These are phyloP conservation scores for Gryllus bimaculatus DNA, from an alignment of 1,140 invertebrate genomes.

Conservation along the genomic window DNA sequence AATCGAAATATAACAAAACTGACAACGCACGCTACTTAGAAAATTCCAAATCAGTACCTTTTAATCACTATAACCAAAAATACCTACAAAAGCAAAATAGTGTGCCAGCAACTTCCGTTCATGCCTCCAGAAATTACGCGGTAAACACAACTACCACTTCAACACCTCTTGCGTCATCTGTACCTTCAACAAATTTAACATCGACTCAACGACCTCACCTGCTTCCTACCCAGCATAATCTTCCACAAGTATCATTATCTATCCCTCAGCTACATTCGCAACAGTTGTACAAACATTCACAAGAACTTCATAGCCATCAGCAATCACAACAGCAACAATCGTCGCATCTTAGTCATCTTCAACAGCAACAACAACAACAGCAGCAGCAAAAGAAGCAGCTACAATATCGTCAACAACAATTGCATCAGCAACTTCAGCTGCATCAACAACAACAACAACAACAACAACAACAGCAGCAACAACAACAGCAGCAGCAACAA, in stretches of 20 bases:
- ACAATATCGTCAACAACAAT: constrained; percentile 21
- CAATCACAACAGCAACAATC: not conserved
- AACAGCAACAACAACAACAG: not conserved
- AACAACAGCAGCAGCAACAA: constrained; percentile 11
- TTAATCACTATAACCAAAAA: not conserved
- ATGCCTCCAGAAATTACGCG: constrained; percentile 1
- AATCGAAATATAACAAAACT: not conserved
- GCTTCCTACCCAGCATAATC: not conserved
- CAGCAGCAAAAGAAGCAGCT: constrained; percentile 21
- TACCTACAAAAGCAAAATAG: not conserved
- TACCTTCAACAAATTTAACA: not conserved
- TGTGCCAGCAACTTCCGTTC: not conserved
- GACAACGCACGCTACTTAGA: not conserved
- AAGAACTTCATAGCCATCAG: not conserved
- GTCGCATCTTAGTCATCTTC: not conserved
- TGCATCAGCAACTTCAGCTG: not conserved
- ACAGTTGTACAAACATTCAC: not conserved
- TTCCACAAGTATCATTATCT: not conserved
- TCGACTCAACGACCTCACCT: not conserved
- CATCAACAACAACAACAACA: constrained; percentile 21
- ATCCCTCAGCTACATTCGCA: not conserved
- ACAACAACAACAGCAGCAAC: constrained; percentile 14
- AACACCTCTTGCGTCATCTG: not conserved
- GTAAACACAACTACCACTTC: constrained; percentile 12
- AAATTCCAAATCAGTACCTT: not conserved